phyloP scores from a whole-genome alignment of 2,113 vertebrate species.

The Naja naja region DNA sequence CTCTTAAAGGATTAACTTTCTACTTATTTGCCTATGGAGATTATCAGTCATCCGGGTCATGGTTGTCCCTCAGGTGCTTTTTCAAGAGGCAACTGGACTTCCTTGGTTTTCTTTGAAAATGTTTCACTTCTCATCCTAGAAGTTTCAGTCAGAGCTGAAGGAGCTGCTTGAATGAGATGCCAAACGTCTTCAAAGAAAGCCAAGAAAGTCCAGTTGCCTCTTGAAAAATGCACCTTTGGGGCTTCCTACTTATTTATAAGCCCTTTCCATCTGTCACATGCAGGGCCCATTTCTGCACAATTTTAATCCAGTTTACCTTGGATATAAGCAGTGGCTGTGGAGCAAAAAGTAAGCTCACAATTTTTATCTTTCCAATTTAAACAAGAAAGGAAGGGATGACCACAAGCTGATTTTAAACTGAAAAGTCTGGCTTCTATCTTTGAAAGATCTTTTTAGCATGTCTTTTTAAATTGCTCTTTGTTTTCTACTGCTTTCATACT shows the following conservation, averaged over 20 bases:
- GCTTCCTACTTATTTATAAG: rapidly evolving
- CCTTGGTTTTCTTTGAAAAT: too few relatives aligned
- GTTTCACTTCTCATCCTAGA: too few relatives aligned
- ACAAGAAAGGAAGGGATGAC: background rate
- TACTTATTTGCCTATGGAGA: rapidly evolving
- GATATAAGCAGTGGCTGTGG: slow-evolving; percentile 19
- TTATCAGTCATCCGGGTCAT: too few relatives aligned
- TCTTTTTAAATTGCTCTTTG: background rate
- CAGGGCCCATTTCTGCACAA: slow-evolving; percentile 35
- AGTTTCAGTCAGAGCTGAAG: too few relatives aligned
- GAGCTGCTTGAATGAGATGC: too few relatives aligned
- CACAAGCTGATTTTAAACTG: slow-evolving; percentile 3
- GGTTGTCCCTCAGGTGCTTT: too few relatives aligned
- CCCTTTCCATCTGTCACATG: slow-evolving; percentile 13
- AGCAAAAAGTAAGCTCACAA: slow-evolving; percentile 40
- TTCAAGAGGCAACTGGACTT: too few relatives aligned
- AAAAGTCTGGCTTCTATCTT: background rate
- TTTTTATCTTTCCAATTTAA: slow-evolving; percentile 28
- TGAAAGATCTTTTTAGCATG: background rate
- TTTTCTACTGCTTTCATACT: background rate
- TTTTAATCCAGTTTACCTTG: slow-evolving; percentile 43
- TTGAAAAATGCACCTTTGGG: too few relatives aligned
- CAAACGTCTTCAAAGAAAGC: too few relatives aligned
- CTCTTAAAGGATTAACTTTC: slow-evolving; percentile 16
- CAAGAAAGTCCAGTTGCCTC: too few relatives aligned